phyloP scores from a whole-genome alignment of 2,797 vertebrate species.

The Pangasius macronema region DNA sequence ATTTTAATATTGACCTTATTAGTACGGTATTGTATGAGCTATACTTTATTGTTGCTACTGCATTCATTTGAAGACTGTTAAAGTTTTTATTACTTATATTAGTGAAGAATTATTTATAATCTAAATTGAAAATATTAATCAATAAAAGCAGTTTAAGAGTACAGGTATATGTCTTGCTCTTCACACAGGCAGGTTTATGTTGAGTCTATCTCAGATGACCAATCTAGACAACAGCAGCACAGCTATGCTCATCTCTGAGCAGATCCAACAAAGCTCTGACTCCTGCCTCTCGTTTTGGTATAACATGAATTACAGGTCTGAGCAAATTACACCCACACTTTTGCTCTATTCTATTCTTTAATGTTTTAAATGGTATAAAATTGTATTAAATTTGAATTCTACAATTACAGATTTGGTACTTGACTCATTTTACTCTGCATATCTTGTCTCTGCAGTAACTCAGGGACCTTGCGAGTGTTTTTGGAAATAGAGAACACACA shows the following conservation, averaged over 20 bases:
- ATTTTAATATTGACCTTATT: neutral
- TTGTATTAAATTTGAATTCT: neutral
- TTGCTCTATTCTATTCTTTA: neutral
- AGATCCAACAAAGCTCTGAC: constrained; percentile 61
- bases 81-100: neutral
- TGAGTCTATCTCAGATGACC: constrained; percentile 63
- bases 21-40: neutral
- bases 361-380: neutral
- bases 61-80: neutral
- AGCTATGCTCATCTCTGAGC: constrained; percentile 70
- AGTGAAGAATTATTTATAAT: neutral
- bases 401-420: neutral
- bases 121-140: neutral
- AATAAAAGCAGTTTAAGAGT: neutral
- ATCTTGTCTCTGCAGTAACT: constrained; percentile 60
- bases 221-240: constrained; percentile 42
- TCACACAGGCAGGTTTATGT: constrained; percentile 70
- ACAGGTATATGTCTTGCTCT: constrained; percentile 24
- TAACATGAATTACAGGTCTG: constrained; percentile 71
- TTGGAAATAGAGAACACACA: constrained; percentile 50
- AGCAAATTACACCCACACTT: neutral
- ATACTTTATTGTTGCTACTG: neutral
- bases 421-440: constrained; percentile 9
- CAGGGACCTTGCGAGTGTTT: constrained; percentile 64
- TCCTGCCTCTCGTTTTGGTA: constrained; percentile 75